Evolutionary conservation across 2,797 vertebrate genomes (phyloP).

Genomic region (Anableps anableps): DNA sequence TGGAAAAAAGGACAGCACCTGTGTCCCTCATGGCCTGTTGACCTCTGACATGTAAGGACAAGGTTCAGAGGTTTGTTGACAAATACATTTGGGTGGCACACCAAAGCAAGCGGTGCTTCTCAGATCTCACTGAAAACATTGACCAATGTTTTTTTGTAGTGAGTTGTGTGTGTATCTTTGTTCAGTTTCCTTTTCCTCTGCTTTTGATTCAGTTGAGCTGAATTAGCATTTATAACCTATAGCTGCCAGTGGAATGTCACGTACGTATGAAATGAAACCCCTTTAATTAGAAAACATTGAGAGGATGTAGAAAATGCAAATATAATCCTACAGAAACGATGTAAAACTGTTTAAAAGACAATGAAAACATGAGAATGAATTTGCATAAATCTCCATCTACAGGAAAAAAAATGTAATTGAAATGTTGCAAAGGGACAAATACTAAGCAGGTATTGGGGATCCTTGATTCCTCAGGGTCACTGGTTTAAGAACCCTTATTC

Average conservation of each 20-base stretch:
- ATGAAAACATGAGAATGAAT: not conserved
- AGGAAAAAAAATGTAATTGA: not conserved
- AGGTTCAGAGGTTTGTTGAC: constrained; percentile 43
- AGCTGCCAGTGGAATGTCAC: not conserved
- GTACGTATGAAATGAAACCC: not conserved
- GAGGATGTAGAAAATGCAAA: not conserved
- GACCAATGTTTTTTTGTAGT: not conserved
- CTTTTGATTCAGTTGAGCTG: not conserved
- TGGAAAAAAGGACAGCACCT: constrained; percentile 20
- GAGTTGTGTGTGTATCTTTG: not conserved
- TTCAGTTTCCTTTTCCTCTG: not conserved
- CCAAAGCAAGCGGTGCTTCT: not conserved
- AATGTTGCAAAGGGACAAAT: not conserved
- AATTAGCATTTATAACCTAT: not conserved
- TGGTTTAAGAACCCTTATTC: no score
- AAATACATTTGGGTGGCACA: constrained; percentile 39
- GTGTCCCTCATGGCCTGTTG: constrained; percentile 10
- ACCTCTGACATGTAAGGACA: constrained; percentile 42
- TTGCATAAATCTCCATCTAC: no score
- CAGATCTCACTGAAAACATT: not conserved
- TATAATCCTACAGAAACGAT: not conserved
- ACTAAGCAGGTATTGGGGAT: not conserved
- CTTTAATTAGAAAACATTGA: not conserved
- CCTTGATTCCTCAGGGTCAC: not conserved
- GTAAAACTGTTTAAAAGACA: not conserved